These are phyloP conservation scores for Micromys minutus DNA, from an alignment of 2,113 vertebrate genomes.

Conservation along the genomic window DNA sequence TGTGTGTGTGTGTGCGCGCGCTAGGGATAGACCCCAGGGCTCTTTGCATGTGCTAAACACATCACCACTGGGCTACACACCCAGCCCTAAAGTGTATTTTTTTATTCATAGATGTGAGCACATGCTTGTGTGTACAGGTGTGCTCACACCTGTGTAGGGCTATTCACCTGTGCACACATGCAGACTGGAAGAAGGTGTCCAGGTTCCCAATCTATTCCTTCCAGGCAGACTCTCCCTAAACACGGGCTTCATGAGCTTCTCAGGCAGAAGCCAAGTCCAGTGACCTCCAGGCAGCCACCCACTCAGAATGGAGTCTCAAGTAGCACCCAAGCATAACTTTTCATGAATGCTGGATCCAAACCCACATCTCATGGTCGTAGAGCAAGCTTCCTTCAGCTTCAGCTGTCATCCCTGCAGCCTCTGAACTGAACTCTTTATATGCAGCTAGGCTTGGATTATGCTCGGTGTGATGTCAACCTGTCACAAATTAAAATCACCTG, in stretches of 20 bases:
- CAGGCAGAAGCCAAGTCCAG: neutral
- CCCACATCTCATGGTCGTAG: fast-evolving
- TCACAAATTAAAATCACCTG: neutral
- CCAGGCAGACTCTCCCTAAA: neutral
- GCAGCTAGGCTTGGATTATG: neutral
- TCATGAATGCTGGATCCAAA: neutral
- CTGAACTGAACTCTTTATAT: neutral
- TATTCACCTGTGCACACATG: neutral
- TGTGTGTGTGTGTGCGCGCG: too few species aligned
- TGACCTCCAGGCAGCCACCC: neutral
- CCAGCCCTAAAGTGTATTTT: neutral
- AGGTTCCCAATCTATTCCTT: neutral
- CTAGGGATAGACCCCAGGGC: neutral
- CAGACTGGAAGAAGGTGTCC: neutral
- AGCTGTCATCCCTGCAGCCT: neutral
- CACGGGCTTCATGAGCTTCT: neutral
- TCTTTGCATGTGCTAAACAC: neutral
- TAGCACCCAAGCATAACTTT: neutral
- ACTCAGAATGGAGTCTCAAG: neutral
- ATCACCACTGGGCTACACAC: neutral
- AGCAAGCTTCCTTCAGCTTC: neutral
- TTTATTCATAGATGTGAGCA: neutral
- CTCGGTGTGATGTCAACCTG: neutral
- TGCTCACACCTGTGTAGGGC: neutral
- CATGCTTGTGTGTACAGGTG: neutral